Evolutionary conservation across 2,888 invertebrate species (phyloP).

Genomic region (Chesias legatella): DNA sequence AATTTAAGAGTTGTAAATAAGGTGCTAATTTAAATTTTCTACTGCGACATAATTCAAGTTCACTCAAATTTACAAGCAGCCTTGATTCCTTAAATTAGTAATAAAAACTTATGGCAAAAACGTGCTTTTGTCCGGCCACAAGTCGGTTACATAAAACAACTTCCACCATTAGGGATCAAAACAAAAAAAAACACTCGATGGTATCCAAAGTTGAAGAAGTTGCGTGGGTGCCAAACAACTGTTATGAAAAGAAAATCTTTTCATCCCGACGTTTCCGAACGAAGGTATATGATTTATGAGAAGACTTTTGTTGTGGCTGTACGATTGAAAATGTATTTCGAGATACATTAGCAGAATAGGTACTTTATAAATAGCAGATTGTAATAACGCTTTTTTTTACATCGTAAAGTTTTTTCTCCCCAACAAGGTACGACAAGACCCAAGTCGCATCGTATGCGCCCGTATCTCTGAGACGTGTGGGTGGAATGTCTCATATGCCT

Average conservation of each 20-base stretch:
- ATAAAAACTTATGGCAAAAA: too few species aligned
- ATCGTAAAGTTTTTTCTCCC: conserved; percentile 2
- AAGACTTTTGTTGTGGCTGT: conserved; percentile 55
- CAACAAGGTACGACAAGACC: too few species aligned
- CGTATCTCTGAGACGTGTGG: too few species aligned
- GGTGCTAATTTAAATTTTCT: too few species aligned
- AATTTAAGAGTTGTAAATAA: too few species aligned
- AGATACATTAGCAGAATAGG: conserved; percentile 32
- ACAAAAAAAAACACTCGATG: conserved; percentile 41
- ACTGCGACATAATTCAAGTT: neutral
- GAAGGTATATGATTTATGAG: conserved; percentile 65
- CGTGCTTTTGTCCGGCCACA: conserved; percentile 3
- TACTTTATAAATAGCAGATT: conserved; percentile 33
- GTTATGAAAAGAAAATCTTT: conserved; percentile 61
- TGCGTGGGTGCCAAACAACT: conserved; percentile 53
- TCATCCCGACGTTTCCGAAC: conserved; percentile 54
- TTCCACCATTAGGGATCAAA: conserved; percentile 31
- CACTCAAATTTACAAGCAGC: too few species aligned
- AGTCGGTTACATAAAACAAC: conserved; percentile 24
- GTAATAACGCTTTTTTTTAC: conserved; percentile 26
- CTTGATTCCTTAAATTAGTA: too few species aligned
- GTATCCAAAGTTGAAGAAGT: conserved; percentile 50
- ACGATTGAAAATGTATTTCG: conserved; percentile 45
- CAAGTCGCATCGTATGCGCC: too few species aligned
- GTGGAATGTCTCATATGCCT: too few species aligned